Conservation (phyloP, 2,797 vertebrate genomes). For the Diplodus puntazzo region DNA sequence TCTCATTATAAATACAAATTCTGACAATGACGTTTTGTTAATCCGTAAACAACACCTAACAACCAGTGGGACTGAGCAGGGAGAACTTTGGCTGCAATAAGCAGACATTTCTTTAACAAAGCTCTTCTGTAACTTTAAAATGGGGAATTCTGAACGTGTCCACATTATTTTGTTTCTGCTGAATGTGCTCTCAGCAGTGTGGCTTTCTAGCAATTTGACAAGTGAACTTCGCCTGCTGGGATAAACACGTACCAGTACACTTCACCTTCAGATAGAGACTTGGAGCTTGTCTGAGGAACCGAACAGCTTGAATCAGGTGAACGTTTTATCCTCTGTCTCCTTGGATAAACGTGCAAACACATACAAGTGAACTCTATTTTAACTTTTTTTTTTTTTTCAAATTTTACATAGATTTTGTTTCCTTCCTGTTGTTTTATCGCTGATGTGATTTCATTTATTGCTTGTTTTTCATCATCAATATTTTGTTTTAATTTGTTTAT, state of each 20-base stretch:
- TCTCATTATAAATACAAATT: not conserved
- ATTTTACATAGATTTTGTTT: not conserved
- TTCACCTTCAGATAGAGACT: constrained; percentile 15
- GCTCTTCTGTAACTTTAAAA: not conserved
- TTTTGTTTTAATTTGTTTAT: not conserved
- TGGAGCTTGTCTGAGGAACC: not conserved
- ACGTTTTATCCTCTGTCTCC: not conserved
- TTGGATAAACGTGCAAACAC: not conserved
- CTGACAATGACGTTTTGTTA: not conserved
- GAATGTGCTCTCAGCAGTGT: not conserved
- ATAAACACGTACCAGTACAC: not conserved
- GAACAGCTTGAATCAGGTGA: not conserved
- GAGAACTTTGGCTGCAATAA: not conserved
- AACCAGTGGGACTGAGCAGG: not conserved
- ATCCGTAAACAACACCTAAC: not conserved
- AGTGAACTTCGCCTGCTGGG: not conserved
- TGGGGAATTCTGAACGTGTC: not conserved
- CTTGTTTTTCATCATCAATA: not conserved
- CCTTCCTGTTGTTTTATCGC: not conserved
- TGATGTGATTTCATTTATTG: not conserved
- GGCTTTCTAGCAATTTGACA: not conserved
- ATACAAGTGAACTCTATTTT: not conserved
- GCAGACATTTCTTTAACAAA: not conserved
- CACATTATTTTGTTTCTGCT: not conserved
- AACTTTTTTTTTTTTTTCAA: too few species aligned